A percentile compares a stretch with the other conserved stretches of the same genome.
Evolutionary conservation across 2,113 vertebrate species (phyloP).

Genomic region (Prinia subflava): DNA sequence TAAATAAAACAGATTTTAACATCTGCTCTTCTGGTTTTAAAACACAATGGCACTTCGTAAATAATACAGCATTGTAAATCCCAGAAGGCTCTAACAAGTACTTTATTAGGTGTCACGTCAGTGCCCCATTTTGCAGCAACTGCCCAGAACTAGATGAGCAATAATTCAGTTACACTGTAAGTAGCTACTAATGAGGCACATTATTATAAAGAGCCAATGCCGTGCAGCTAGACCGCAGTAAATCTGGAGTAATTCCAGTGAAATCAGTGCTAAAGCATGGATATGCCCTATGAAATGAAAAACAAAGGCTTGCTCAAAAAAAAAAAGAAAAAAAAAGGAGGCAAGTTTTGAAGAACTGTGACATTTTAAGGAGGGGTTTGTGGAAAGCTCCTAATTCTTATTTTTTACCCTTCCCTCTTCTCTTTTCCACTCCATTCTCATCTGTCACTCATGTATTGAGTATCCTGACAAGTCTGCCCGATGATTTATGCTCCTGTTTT

Average conservation of each 20-base stretch:
- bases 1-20: constrained; percentile 30
- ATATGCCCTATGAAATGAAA: background rate
- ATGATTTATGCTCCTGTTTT: constrained; percentile 22
- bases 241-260: constrained; percentile 37
- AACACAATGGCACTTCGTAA: constrained; percentile 32
- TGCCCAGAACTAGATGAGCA: constrained; percentile 16
- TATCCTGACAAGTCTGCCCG: constrained; percentile 20
- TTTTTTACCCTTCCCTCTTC: background rate
- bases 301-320: background rate
- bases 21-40: constrained; percentile 6
- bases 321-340: background rate
- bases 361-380: background rate
- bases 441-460: constrained; percentile 16
- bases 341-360: background rate
- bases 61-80: background rate
- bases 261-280: background rate
- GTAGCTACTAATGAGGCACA: constrained; percentile 34
- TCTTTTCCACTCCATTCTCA: background rate
- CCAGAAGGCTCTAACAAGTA: constrained; percentile 38
- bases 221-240: background rate
- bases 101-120: constrained; percentile 54
- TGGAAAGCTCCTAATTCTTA: background rate
- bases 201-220: constrained; percentile 24
- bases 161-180: constrained; percentile 54
- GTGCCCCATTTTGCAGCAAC: constrained; percentile 19